A percentile compares a stretch with the other conserved stretches of the same genome.
phyloP scores from a whole-genome alignment of 2,888 invertebrate genomes.

The Minunthozetes semirufus region DNA sequence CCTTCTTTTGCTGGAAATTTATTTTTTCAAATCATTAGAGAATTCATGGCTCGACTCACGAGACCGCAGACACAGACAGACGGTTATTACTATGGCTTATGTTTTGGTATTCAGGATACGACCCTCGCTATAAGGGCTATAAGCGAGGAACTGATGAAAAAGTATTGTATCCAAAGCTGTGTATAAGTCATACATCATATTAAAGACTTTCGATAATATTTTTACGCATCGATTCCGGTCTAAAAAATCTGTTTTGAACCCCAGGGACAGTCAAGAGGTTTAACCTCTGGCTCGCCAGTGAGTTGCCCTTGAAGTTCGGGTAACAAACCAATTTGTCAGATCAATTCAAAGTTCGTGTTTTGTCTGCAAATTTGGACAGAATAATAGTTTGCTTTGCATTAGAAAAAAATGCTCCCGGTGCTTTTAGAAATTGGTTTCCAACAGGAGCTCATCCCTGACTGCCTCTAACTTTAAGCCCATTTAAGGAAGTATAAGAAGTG shows the following conservation, averaged over 20 bases:
- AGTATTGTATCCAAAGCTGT: neutral
- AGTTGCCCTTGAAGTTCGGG: neutral
- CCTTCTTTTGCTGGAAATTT: neutral
- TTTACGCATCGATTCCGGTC: slow-evolving; percentile 17
- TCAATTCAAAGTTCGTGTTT: too few relatives aligned
- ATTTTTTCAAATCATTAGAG: slow-evolving; percentile 20
- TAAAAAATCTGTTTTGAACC: neutral
- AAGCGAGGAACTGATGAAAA: neutral
- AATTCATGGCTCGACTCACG: slow-evolving; percentile 2
- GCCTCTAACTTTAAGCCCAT: neutral
- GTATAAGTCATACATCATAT: slow-evolving; percentile 4
- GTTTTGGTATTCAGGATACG: neutral
- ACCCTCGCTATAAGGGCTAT: neutral
- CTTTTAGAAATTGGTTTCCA: too few relatives aligned
- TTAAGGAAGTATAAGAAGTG: neutral
- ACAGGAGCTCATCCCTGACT: too few relatives aligned
- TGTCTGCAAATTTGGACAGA: too few relatives aligned
- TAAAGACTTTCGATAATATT: slow-evolving; percentile 26
- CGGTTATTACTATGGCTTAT: neutral
- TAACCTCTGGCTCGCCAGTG: neutral
- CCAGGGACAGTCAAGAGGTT: too few relatives aligned
- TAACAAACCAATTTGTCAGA: too few relatives aligned
- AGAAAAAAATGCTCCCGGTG: too few relatives aligned
- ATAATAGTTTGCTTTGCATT: too few relatives aligned
- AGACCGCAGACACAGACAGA: slow-evolving; percentile 6